Conservation (phyloP, 1,140 invertebrate genomes). For the Hycleus cichorii region DNA sequence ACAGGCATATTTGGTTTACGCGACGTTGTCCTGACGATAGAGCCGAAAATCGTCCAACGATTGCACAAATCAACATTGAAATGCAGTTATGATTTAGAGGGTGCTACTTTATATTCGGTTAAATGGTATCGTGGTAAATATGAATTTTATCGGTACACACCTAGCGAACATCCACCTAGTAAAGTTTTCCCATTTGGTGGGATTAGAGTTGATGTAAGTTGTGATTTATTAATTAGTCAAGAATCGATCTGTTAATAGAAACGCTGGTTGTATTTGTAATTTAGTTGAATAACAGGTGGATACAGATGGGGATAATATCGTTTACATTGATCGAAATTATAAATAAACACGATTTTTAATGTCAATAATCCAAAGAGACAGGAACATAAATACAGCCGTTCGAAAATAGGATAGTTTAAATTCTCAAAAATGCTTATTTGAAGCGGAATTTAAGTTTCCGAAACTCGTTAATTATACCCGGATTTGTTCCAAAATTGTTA, state of each 20-base stretch:
- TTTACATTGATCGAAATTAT: constrained; percentile 1
- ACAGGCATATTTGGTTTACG: constrained; percentile 40
- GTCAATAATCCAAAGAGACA: neutral
- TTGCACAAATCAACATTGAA: constrained; percentile 46
- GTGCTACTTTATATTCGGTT: constrained; percentile 62
- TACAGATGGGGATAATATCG: neutral
- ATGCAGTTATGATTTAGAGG: constrained; percentile 64
- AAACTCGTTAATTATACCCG: too few relatives aligned
- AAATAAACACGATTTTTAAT: neutral
- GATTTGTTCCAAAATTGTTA: too few relatives aligned
- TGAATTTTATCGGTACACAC: constrained; percentile 65
- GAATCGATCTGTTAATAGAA: neutral
- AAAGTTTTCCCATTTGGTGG: constrained; percentile 62
- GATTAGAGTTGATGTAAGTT: constrained; percentile 67
- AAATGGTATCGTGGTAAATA: constrained; percentile 70
- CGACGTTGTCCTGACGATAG: constrained; percentile 45
- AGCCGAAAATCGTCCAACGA: constrained; percentile 52
- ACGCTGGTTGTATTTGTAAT: neutral
- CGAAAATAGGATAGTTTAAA: neutral
- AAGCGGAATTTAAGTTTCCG: too few relatives aligned
- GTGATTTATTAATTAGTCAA: neutral
- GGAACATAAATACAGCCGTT: neutral
- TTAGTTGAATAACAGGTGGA: neutral
- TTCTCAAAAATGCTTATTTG: too few relatives aligned
- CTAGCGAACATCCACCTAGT: constrained; percentile 53